Evolutionary conservation across 2,888 invertebrate species (phyloP).

Genomic region (Drosophila kuntzei): DNA sequence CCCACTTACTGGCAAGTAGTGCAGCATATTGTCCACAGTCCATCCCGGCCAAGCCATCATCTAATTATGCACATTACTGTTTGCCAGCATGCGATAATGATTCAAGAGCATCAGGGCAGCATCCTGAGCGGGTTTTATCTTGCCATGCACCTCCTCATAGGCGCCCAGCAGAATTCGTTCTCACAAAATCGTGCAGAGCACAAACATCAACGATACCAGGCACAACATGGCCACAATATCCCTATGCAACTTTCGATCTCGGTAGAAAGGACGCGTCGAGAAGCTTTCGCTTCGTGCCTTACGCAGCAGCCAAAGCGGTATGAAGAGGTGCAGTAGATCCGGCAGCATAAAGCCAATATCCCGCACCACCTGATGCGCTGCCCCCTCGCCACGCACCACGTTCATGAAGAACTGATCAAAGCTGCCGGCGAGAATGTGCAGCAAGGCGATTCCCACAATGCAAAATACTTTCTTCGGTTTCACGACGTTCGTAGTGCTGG

Average conservation of each 20-base stretch:
- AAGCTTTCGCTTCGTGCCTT: conserved; percentile 83
- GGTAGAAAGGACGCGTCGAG: conserved; percentile 83
- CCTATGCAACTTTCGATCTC: conserved; percentile 84
- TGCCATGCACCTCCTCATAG: conserved; percentile 62
- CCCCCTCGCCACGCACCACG: conserved; percentile 88
- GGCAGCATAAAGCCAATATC: conserved; percentile 90
- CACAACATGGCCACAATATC: conserved; percentile 84
- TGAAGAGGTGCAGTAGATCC: conserved; percentile 88
- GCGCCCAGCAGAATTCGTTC: conserved; percentile 70
- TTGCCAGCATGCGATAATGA: conserved; percentile 70
- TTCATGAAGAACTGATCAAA: conserved; percentile 89
- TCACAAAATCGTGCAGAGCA: conserved; percentile 85
- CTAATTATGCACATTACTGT: conserved; percentile 67
- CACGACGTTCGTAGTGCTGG: conserved; percentile 86
- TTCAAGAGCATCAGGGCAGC: conserved; percentile 63
- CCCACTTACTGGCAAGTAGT: conserved; percentile 41
- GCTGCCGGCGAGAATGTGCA: conserved; percentile 88
- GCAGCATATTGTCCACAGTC: conserved; percentile 67
- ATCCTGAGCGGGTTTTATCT: conserved; percentile 67
- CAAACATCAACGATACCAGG: conserved; percentile 84
- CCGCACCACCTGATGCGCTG: conserved; percentile 89
- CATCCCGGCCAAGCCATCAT: conserved; percentile 7
- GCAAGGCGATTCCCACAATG: conserved; percentile 87
- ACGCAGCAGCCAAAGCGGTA: conserved; percentile 87
- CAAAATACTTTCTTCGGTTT: conserved; percentile 87